Evolutionary conservation across 1,140 invertebrate species (phyloP), one percentile per base, ranked within the genome.

Genomic region (Rhyacophila brunnea): DNA sequence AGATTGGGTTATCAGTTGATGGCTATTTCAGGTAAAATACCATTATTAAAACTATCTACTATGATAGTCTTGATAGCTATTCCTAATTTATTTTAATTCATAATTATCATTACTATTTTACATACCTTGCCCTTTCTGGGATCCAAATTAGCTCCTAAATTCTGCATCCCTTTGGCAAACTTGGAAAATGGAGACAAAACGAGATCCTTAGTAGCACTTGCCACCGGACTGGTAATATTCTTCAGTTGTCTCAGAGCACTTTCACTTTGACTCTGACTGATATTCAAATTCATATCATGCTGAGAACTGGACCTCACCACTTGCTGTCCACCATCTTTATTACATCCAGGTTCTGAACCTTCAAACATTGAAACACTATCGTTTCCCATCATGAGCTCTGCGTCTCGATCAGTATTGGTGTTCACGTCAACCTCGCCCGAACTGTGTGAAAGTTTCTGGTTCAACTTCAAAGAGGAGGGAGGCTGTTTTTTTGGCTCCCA

Each of bases 141-240:
- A 75, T 92, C 91, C 56, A 91, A 81, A 78, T 93, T 93, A 1
- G 89, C 84, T 0, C 91, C 89, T 49, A 93, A 78, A 64, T 82
- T 89, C 70, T 93, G 91, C 57, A 94, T 85, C 0, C 91, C 90
- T 72, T 90, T 91, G 1, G 91, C 91, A 14, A 93, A 76, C 68
- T 91, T 92, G 0, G 87, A 87, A 7, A 93, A 81, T 0, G 90
- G 89, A 1, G 86, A 87, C 17, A 89, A 68, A n/a, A 89, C 84
- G 67, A 84, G 71, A 66, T 88, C 86, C 66, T 84, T 87, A 1
- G 86, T 84, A 11, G 82, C 83, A 32, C 73, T 79, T 1, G 83
- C 78, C 1, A 87, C 82, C 0, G 87, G 86, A 75, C 85, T 89
- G 0, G 87, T 81, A 0, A 87, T 77, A 19, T 75, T 78, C 60